Evolutionary conservation across 2,888 invertebrate species (phyloP).

Genomic region (Idaea aversata): DNA sequence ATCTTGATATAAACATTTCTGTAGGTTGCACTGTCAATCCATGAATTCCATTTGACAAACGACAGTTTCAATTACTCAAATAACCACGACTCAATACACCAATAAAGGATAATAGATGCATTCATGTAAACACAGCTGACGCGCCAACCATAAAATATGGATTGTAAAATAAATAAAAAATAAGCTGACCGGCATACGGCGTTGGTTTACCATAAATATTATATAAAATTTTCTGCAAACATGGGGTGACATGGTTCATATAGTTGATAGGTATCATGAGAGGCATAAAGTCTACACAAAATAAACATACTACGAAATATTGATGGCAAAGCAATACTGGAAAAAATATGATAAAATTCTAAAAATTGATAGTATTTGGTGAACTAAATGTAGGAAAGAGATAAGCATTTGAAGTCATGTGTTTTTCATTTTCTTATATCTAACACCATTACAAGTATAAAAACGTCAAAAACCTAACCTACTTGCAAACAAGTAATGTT

Average conservation of each 20-base stretch:
- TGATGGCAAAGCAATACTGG: too few species aligned
- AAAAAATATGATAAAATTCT: too few species aligned
- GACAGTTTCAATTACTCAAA: neutral
- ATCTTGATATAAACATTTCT: too few species aligned
- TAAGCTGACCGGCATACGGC: slow-evolving; percentile 17
- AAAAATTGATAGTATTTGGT: too few species aligned
- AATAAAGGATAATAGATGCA: neutral
- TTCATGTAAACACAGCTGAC: neutral
- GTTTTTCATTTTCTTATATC: too few species aligned
- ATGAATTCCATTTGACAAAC: neutral
- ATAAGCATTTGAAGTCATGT: too few species aligned
- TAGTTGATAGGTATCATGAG: slow-evolving; percentile 47
- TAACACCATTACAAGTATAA: too few species aligned
- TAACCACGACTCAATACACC: neutral
- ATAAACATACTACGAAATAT: too few species aligned
- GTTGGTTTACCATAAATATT: slow-evolving; percentile 49
- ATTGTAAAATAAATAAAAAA: slow-evolving; percentile 1
- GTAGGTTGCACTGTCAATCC: neutral
- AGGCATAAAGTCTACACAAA: too few species aligned
- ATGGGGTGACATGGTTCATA: slow-evolving; percentile 33
- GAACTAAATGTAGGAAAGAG: too few species aligned
- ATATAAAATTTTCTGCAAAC: slow-evolving; percentile 28
- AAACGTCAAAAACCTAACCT: too few species aligned
- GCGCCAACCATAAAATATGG: neutral
- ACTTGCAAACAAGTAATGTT: too few species aligned